phyloP scores from a whole-genome alignment of 2,113 vertebrate species.

The Excalfactoria chinensis region DNA sequence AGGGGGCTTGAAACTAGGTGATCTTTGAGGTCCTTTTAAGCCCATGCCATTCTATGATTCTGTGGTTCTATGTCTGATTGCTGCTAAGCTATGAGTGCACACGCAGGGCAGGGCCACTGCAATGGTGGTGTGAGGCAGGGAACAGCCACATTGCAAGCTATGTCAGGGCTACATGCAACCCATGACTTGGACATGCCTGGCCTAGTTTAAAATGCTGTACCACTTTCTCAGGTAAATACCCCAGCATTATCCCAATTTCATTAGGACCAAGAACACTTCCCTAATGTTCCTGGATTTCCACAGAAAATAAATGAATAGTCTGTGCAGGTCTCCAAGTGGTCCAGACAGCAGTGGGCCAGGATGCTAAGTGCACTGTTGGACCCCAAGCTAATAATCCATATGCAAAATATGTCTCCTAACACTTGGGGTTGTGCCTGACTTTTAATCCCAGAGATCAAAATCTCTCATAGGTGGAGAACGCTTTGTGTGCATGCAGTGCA shows the following conservation, averaged over 20 bases:
- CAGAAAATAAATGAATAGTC: neutral
- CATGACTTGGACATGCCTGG: too few relatives aligned
- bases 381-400: neutral
- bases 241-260: neutral
- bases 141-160: too few relatives aligned
- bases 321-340: neutral
- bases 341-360: neutral
- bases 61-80: too few relatives aligned
- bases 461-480: fast-evolving
- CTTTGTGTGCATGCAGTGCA: neutral
- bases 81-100: too few relatives aligned
- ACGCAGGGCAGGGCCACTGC: too few relatives aligned
- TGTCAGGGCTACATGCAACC: too few relatives aligned
- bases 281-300: neutral
- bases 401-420: neutral
- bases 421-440: neutral
- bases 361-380: neutral
- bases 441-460: conserved; percentile 31
- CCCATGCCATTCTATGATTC: too few relatives aligned
- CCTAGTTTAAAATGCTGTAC: neutral
- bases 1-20: too few relatives aligned
- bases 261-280: neutral
- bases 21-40: too few relatives aligned
- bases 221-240: neutral
- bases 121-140: too few relatives aligned